These are phyloP conservation scores for Muscidifurax raptorellus DNA, from an alignment of 1,140 invertebrate species.

Conservation along the genomic window DNA sequence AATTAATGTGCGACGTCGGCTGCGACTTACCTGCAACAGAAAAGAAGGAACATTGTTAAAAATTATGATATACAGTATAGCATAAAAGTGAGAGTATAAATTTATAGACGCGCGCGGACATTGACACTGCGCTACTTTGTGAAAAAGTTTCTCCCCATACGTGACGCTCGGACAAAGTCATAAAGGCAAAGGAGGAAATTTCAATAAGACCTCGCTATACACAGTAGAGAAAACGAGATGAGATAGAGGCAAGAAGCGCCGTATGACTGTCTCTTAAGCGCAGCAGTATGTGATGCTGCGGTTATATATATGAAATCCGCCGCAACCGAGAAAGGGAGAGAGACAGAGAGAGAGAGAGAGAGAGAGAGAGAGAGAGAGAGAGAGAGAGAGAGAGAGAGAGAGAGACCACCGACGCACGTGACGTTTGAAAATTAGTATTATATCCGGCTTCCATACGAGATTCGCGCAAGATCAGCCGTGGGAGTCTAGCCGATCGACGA, in stretches of 20 bases:
- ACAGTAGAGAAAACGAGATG: neutral
- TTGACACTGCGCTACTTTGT: neutral
- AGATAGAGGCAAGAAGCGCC: neutral
- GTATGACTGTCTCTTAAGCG: neutral
- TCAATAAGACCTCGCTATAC: neutral
- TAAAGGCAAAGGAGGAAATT: neutral
- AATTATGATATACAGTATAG: neutral
- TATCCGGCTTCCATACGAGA: slow-evolving; percentile 5
- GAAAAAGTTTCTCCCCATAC: neutral
- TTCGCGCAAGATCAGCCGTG: slow-evolving; percentile 31
- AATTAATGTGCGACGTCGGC: neutral
- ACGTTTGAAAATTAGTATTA: slow-evolving; percentile 43
- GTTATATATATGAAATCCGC: neutral
- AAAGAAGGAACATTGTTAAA: neutral
- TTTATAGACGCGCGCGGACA: neutral
- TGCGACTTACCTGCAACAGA: slow-evolving; percentile 39
- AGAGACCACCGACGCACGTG: slow-evolving; percentile 35
- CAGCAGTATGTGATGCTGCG: neutral
- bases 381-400: too few relatives aligned
- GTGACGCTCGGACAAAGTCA: neutral
- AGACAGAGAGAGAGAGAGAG: too few relatives aligned
- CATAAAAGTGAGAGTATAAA: neutral
- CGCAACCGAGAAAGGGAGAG: neutral
- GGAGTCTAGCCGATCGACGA: slow-evolving; percentile 32
- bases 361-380: too few relatives aligned